A percentile compares a stretch with the other conserved stretches of the same genome.
Evolutionary conservation across 1,140 invertebrate genomes (phyloP).

Genomic region (Cephus cinctus): DNA sequence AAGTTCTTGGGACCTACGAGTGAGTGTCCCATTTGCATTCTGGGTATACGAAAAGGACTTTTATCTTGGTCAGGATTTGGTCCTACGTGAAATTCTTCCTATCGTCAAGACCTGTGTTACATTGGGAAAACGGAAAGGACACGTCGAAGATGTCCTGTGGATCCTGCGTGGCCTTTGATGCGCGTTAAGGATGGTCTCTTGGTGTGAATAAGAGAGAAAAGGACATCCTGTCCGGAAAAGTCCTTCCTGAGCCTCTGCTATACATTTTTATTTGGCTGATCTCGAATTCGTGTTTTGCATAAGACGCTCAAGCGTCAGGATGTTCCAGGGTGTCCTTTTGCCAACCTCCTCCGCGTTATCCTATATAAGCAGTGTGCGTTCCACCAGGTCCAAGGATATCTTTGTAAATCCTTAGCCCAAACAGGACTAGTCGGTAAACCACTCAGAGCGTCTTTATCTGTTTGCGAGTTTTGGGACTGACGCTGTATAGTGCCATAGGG

Average conservation of each 20-base stretch:
- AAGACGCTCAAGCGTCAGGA: too few species aligned
- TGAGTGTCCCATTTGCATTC: too few species aligned
- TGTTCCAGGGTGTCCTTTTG: too few species aligned
- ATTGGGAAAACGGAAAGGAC: too few species aligned
- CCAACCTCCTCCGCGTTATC: conserved; percentile 21
- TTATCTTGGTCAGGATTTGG: too few species aligned
- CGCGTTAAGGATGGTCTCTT: background rate
- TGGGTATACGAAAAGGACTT: too few species aligned
- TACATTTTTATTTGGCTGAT: background rate
- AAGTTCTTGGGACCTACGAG: too few species aligned
- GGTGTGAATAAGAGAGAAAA: background rate
- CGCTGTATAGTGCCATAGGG: background rate
- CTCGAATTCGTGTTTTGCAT: background rate
- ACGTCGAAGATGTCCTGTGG: too few species aligned
- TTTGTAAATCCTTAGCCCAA: conserved; percentile 34
- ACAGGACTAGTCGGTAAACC: conserved; percentile 34
- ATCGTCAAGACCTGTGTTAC: too few species aligned
- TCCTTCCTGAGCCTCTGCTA: background rate
- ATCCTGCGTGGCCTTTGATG: too few species aligned
- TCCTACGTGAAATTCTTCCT: too few species aligned
- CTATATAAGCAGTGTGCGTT: conserved; percentile 29
- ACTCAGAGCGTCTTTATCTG: conserved; percentile 33
- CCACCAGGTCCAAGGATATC: conserved; percentile 20
- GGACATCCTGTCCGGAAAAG: background rate
- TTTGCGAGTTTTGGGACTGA: background rate